A percentile compares a stretch with the other conserved stretches of the same genome.
Conservation (phyloP, 2,797 vertebrate genomes). For the Coregonus suidteri region DNA sequence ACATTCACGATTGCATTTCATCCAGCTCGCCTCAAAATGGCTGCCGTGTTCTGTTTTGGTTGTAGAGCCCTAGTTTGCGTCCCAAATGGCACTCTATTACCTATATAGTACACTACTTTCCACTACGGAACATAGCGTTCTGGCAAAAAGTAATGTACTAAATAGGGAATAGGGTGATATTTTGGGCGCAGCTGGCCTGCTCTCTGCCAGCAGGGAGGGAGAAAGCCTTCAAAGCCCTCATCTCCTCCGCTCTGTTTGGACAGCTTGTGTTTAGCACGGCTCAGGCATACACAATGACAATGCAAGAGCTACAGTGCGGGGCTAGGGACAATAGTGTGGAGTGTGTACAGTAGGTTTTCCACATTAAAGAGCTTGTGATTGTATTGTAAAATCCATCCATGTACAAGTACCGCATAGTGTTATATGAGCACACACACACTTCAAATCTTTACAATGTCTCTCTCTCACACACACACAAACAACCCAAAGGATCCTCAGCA, state of each 20-base stretch:
- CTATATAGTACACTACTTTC: not conserved
- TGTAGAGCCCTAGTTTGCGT: not conserved
- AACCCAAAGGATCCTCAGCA: no score
- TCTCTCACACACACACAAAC: no score
- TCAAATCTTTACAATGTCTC: no score
- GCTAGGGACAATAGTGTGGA: not conserved
- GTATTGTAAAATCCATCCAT: no score
- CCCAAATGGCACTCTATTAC: not conserved
- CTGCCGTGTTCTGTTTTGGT: not conserved
- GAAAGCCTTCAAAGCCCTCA: conserved; percentile 1
- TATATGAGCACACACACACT: not conserved
- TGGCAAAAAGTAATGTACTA: not conserved
- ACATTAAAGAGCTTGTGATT: not conserved
- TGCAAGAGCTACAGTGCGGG: not conserved
- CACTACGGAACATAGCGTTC: not conserved
- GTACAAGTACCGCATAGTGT: no score
- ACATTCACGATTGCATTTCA: not conserved
- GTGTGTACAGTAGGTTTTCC: not conserved
- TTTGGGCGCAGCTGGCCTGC: not conserved
- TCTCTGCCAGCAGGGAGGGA: not conserved
- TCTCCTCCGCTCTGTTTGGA: conserved; percentile 13
- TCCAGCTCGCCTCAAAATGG: not conserved
- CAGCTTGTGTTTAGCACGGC: conserved; percentile 6
- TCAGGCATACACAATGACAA: not conserved
- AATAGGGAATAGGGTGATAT: not conserved